A percentile compares a stretch with the other conserved stretches of the same genome.
phyloP scores from a whole-genome alignment of 1,140 invertebrate genomes.

The Rhagoletis pomonella region DNA sequence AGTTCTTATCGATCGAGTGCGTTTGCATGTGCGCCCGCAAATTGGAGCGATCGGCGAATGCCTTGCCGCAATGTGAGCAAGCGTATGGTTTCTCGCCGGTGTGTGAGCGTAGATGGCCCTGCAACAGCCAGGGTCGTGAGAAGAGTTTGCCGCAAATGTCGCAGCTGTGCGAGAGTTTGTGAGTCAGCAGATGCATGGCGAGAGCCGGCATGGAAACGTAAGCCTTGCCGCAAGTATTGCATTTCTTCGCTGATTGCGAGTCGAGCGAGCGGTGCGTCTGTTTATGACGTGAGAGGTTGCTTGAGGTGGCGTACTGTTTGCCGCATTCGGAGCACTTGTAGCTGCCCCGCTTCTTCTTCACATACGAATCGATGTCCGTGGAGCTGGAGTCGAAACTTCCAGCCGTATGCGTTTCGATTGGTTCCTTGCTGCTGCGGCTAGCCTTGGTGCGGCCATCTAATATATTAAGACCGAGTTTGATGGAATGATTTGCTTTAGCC shows the following conservation, averaged over 20 bases:
- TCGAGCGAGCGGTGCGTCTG: conserved; percentile 97
- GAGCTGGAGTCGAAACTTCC: conserved; percentile 71
- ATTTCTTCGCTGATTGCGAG: conserved; percentile 94
- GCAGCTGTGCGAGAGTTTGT: conserved; percentile 94
- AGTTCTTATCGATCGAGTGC: conserved; percentile 96
- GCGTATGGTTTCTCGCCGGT: conserved; percentile 99
- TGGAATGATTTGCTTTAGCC: conserved; percentile 27
- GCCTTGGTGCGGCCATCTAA: conserved; percentile 72
- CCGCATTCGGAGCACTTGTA: conserved; percentile 97
- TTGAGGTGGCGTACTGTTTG: conserved; percentile 96
- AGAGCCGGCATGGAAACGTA: conserved; percentile 99
- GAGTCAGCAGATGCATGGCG: conserved; percentile 98
- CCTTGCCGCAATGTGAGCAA: conserved; percentile 98
- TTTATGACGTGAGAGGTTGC: conserved; percentile 96
- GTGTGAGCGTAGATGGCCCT: conserved; percentile 96
- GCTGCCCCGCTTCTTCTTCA: conserved; percentile 77
- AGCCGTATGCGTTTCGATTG: conserved; percentile 78
- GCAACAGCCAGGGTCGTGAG: conserved; percentile 97
- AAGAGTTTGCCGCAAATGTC: conserved; percentile 98
- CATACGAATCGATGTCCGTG: conserved; percentile 70
- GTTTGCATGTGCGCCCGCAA: conserved; percentile 99
- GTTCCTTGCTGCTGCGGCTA: conserved; percentile 74
- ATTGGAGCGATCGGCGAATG: conserved; percentile 98
- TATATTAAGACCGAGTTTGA: conserved; percentile 64
- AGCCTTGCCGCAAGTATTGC: conserved; percentile 95